Conservation (phyloP, 2,888 invertebrate species). For the Plutella xylostella region DNA sequence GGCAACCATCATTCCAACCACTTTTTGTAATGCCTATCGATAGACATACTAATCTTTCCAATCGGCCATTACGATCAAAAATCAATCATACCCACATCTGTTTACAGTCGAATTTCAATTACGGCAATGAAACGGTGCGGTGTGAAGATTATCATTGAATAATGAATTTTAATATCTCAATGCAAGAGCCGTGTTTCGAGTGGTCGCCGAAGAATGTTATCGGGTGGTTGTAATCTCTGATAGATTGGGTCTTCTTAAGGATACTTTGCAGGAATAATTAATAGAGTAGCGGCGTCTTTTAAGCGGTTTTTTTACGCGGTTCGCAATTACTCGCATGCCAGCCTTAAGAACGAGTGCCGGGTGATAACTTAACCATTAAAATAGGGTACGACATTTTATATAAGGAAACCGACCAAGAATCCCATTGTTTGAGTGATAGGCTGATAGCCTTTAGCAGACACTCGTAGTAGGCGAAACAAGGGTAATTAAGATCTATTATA, state of each 20-base stretch:
- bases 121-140: not conserved
- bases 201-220: not conserved
- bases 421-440: not conserved
- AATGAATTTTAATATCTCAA: slow-evolving; percentile 5
- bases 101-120: not conserved
- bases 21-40: slow-evolving; percentile 25
- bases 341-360: not conserved
- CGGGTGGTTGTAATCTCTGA: slow-evolving; percentile 2
- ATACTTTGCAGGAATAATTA: slow-evolving; percentile 19
- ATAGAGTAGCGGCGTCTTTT: slow-evolving; percentile 22
- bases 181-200: not conserved
- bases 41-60: slow-evolving; percentile 7
- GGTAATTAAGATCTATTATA: too few species aligned
- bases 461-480: too few species aligned
- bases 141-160: slow-evolving; percentile 4
- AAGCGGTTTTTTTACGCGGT: slow-evolving; percentile 19
- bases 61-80: not conserved
- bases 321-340: slow-evolving; percentile 3
- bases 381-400: not conserved
- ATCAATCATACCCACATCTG: not conserved
- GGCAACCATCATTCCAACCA: slow-evolving; percentile 38
- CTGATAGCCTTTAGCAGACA: too few species aligned
- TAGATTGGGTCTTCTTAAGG: slow-evolving; percentile 5
- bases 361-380: slow-evolving; percentile 8
- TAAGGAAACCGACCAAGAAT: not conserved